Percentiles rank a stretch among this genome's conserved stretches.
Conservation (phyloP, 1,140 invertebrate genomes). For the Drosophila virilis region DNA sequence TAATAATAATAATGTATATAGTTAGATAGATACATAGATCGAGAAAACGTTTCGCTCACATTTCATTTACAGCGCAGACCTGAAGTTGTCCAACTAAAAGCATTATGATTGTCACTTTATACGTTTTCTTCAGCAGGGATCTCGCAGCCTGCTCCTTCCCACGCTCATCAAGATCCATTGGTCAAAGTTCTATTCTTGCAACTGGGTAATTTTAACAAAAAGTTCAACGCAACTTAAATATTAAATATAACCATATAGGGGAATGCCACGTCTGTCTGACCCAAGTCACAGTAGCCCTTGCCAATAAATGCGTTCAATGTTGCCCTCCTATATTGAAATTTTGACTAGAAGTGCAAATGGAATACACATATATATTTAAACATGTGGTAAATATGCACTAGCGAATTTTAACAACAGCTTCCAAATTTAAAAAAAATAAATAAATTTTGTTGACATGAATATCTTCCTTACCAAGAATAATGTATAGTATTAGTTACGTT, state of each 20-base stretch:
- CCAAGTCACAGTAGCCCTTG: background rate
- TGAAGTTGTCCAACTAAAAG: constrained; percentile 44
- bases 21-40: background rate
- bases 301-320: too few relatives aligned
- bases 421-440: too few relatives aligned
- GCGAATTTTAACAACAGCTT: too few relatives aligned
- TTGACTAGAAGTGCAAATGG: too few relatives aligned
- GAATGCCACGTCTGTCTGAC: constrained; percentile 30
- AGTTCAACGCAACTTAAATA: background rate
- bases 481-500: too few relatives aligned
- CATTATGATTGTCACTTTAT: constrained; percentile 47
- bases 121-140: constrained; percentile 31
- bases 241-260: background rate
- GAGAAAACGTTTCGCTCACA: constrained; percentile 7
- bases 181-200: background rate
- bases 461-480: too few relatives aligned
- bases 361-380: too few relatives aligned
- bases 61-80: constrained; percentile 16
- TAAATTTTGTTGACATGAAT: too few relatives aligned
- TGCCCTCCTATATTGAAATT: too few relatives aligned
- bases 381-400: too few relatives aligned
- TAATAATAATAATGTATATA: background rate
- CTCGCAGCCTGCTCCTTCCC: background rate
- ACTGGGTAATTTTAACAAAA: background rate
- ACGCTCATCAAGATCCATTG: constrained; percentile 7